These are phyloP conservation scores for Cossypha heuglini DNA, from an alignment of 2,797 vertebrate species.

Conservation along the genomic window DNA sequence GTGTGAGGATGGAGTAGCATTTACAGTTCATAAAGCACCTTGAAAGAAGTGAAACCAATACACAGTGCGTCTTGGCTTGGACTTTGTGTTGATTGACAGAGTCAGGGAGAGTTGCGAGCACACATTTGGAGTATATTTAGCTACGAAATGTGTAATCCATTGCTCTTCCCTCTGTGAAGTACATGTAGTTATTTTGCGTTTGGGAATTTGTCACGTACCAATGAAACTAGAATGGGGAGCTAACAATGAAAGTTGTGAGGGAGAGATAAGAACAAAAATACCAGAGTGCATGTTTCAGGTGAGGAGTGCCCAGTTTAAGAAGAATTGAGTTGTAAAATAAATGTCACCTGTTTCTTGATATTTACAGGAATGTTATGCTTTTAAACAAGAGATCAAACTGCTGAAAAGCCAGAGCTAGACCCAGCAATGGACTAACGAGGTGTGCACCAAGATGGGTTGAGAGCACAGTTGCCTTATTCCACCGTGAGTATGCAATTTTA, in stretches of 20 bases:
- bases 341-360: not conserved
- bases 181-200: not conserved
- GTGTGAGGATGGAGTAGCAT: not conserved
- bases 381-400: not conserved
- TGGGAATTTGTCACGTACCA: not conserved
- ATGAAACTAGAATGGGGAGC: not conserved
- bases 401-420: not conserved
- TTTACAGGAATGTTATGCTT: conserved; percentile 20
- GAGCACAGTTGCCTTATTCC: not conserved
- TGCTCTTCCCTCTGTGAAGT: not conserved
- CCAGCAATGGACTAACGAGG: not conserved
- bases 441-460: conserved; percentile 44
- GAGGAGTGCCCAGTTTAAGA: not conserved
- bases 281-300: not conserved
- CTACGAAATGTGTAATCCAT: not conserved
- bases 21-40: not conserved
- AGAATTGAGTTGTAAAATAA: not conserved
- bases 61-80: fast-evolving
- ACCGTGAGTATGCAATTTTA: not conserved
- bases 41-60: not conserved
- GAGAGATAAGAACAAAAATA: not conserved
- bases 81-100: not conserved
- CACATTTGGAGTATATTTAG: not conserved
- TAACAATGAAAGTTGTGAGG: not conserved
- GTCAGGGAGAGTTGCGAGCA: not conserved